These are phyloP conservation scores for Hypsibius dujardini DNA, from an alignment of 1,140 invertebrate genomes.

Conservation along the genomic window DNA sequence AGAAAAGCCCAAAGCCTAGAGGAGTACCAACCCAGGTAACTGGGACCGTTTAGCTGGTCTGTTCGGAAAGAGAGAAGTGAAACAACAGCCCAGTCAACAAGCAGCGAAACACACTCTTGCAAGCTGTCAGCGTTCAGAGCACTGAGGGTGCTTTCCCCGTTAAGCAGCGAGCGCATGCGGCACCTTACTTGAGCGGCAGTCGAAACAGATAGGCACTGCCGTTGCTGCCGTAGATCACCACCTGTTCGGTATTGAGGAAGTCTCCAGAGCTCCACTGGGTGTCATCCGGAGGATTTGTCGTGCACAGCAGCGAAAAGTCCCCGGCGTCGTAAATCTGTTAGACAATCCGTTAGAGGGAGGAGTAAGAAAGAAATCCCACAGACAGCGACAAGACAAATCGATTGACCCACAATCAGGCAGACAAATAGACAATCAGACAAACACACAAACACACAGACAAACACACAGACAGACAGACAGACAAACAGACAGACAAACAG, in stretches of 20 bases:
- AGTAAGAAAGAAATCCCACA: conserved; percentile 16
- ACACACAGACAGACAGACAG: too few species aligned
- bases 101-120: conserved; percentile 21
- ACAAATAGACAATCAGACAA: too few species aligned
- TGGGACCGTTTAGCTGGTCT: background rate
- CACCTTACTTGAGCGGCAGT: conserved; percentile 72
- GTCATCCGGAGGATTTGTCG: conserved; percentile 53
- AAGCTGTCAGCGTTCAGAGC: background rate
- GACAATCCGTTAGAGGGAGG: conserved; percentile 20
- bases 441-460: too few species aligned
- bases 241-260: conserved; percentile 69
- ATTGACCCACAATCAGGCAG: too few species aligned
- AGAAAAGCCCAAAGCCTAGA: background rate
- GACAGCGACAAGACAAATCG: conserved; percentile 18
- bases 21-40: background rate
- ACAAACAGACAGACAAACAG: too few species aligned
- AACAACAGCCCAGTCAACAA: background rate
- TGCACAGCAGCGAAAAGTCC: conserved; percentile 82
- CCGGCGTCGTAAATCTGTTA: conserved; percentile 65
- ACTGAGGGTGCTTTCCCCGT: too few species aligned
- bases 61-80: background rate
- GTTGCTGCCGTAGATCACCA: conserved; percentile 78
- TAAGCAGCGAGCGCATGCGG: too few species aligned
- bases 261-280: conserved; percentile 87
- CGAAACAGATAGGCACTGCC: conserved; percentile 86